Evolutionary conservation across 2,113 vertebrate genomes (phyloP).

Genomic region (Rattus rattus): DNA sequence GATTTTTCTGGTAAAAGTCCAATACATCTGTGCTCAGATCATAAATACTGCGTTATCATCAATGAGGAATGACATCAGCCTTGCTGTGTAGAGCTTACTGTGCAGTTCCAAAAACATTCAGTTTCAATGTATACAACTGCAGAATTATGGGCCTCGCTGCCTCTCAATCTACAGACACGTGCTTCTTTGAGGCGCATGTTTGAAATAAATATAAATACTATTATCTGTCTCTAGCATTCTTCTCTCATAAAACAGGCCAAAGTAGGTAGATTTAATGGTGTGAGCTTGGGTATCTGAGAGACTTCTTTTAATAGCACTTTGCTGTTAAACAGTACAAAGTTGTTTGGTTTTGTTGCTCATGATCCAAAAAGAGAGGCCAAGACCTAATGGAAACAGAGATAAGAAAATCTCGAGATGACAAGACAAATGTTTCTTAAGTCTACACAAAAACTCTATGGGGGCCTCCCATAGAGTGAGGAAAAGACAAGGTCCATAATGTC

Average conservation of each 20-base stretch:
- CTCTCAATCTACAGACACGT: neutral
- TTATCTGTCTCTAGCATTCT: neutral
- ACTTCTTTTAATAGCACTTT: neutral
- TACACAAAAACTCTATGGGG: neutral
- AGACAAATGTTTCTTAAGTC: neutral
- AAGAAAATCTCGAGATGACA: neutral
- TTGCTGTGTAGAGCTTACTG: neutral
- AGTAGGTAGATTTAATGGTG: neutral
- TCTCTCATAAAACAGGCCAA: neutral
- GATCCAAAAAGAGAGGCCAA: slow-evolving; percentile 19
- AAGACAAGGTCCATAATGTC: neutral
- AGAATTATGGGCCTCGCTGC: neutral
- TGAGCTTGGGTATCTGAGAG: neutral
- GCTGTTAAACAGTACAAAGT: neutral
- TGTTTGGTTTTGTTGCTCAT: neutral
- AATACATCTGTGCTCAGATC: neutral
- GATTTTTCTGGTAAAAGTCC: slow-evolving; percentile 41
- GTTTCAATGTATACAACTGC: neutral
- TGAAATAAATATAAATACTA: slow-evolving; percentile 7
- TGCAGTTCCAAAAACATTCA: neutral
- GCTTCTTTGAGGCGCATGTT: neutral
- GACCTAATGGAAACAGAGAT: neutral
- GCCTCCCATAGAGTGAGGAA: neutral
- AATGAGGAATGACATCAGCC: neutral
- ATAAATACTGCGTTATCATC: neutral